Evolutionary conservation across 2,888 invertebrate genomes (phyloP).

Genomic region (Pristionchus fissidentatus): DNA sequence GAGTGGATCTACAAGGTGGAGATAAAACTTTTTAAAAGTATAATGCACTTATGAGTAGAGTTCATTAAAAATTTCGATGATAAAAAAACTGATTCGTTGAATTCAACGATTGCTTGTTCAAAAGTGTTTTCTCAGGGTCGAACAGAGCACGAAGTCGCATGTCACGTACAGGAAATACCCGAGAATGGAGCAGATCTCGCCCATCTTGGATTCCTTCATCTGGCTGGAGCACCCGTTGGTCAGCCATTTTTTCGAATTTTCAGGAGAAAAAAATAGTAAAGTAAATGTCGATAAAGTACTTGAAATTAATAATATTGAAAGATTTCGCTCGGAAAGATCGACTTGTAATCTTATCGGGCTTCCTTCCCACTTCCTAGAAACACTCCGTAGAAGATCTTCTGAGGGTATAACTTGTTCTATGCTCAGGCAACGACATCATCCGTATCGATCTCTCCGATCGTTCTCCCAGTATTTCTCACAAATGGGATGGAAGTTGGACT

Average conservation of each 20-base stretch:
- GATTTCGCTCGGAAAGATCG: too few species aligned
- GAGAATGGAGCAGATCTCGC: slow-evolving; percentile 91
- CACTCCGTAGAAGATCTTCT: too few species aligned
- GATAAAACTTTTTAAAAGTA: background rate
- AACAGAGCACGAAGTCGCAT: slow-evolving; percentile 82
- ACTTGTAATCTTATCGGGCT: too few species aligned
- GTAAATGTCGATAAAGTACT: background rate
- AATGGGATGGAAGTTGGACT: slow-evolving; percentile 82
- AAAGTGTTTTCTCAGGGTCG: slow-evolving; percentile 80
- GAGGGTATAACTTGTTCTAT: background rate
- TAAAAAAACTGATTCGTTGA: background rate
- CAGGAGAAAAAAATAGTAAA: background rate
- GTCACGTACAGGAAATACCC: slow-evolving; percentile 84
- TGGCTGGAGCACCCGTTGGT: slow-evolving; percentile 52
- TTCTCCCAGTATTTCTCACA: slow-evolving; percentile 76
- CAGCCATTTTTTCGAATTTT: background rate
- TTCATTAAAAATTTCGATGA: background rate
- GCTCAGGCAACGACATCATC: slow-evolving; percentile 59
- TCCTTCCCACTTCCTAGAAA: too few species aligned
- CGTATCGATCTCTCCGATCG: slow-evolving; percentile 60
- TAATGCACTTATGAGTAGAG: background rate
- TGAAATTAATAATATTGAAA: too few species aligned
- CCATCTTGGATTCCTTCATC: slow-evolving; percentile 86
- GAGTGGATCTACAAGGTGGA: slow-evolving; percentile 78
- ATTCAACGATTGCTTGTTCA: too few species aligned